These are phyloP conservation scores for fruit fly (Drosophila melanogaster) DNA, from an alignment of 1,140 invertebrate genomes.

Conservation along the genomic window Release_6_plus_ISO1_MT NT_033779.5:14981501-14982000, in stretches of 20 bases:
- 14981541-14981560: conserved; percentile 60
- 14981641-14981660: conserved; percentile 64
- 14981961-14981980: not conserved
- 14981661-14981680: conserved; percentile 32
- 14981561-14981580: conserved; percentile 47
- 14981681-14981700: conserved; percentile 58
- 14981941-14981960: conserved; percentile 53
- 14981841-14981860: conserved; percentile 42
- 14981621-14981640: conserved; percentile 50
- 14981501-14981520: conserved; percentile 14
- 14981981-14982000: conserved; percentile 12
- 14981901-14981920: not conserved
- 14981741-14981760: conserved; percentile 18
- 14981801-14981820: conserved; percentile 55
- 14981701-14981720: conserved; percentile 72
- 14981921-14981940: not conserved
- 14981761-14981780: conserved; percentile 29
- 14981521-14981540: conserved; percentile 56
- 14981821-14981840: conserved; percentile 42
- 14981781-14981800: conserved; percentile 45
- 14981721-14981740: conserved; percentile 9
- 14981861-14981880: conserved; percentile 64
- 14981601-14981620: conserved; percentile 11
- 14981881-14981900: conserved; percentile 6
- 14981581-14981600: conserved; percentile 34